Evolutionary conservation across 53 echinoderm and acorn worm genomes (phyloP).

Genomic region (Temnopleurus reevesii): DNA sequence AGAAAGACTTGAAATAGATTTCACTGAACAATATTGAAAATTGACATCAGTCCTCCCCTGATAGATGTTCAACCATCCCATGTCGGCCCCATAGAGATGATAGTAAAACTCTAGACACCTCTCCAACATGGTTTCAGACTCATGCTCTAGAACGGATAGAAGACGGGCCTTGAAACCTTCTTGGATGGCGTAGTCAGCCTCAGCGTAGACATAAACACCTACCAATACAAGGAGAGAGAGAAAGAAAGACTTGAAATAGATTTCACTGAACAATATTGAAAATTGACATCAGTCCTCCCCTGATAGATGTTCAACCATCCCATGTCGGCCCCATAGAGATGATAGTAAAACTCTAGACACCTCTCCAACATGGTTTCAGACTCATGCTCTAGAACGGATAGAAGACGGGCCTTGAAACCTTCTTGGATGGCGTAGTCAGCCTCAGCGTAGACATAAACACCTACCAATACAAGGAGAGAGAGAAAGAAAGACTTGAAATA

Average conservation of each 20-base stretch:
- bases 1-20: no score
- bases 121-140: not conserved
- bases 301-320: not conserved
- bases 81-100: slow-evolving; percentile 24
- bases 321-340: slow-evolving; percentile 36
- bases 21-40: no score
- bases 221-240: no score
- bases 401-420: not conserved
- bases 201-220: slow-evolving; percentile 7
- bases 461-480: no score
- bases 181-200: not conserved
- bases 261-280: no score
- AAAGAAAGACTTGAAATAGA: no score
- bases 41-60: not conserved
- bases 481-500: no score
- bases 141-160: not conserved
- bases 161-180: not conserved
- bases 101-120: slow-evolving; percentile 33
- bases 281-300: not conserved
- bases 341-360: slow-evolving; percentile 33
- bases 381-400: not conserved
- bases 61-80: slow-evolving; percentile 2
- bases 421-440: not conserved
- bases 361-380: not conserved
- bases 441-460: slow-evolving; percentile 10